A percentile compares a stretch with the other conserved stretches of the same genome.
Conservation (phyloP, 2,113 vertebrate species). For the Perca fluviatilis region DNA sequence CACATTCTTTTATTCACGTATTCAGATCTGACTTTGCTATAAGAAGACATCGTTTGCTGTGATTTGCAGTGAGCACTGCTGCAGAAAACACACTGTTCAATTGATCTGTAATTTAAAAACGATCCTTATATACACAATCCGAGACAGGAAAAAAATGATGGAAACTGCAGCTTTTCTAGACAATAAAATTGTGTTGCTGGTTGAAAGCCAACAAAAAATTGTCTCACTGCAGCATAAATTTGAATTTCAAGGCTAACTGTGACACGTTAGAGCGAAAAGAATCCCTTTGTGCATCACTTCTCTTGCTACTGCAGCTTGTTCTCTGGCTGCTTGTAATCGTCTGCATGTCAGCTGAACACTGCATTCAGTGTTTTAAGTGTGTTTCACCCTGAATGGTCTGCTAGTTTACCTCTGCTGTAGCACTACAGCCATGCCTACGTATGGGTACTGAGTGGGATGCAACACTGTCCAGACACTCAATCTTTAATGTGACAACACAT, state of each 20-base stretch:
- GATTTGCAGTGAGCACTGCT: background rate
- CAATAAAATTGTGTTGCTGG: background rate
- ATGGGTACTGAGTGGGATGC: too few relatives aligned
- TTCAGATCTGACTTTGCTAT: background rate
- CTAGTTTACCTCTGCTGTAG: too few relatives aligned
- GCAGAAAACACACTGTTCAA: background rate
- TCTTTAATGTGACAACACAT: background rate
- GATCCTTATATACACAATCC: background rate
- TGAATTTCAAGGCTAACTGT: background rate
- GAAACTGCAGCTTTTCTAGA: background rate
- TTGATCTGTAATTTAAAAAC: background rate
- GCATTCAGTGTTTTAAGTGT: too few relatives aligned
- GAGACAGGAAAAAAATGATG: background rate
- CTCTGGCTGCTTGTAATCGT: background rate
- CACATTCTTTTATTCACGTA: background rate
- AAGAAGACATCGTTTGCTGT: background rate
- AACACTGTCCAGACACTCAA: too few relatives aligned
- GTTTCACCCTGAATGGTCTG: too few relatives aligned
- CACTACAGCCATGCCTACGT: too few relatives aligned
- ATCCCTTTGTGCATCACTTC: background rate
- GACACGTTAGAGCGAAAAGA: background rate
- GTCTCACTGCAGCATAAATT: background rate
- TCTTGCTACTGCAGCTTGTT: background rate
- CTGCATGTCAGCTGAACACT: too few relatives aligned
- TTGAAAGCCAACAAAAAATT: background rate